Conservation (phyloP, 1,140 invertebrate species). For the Ceratina australensis region DNA sequence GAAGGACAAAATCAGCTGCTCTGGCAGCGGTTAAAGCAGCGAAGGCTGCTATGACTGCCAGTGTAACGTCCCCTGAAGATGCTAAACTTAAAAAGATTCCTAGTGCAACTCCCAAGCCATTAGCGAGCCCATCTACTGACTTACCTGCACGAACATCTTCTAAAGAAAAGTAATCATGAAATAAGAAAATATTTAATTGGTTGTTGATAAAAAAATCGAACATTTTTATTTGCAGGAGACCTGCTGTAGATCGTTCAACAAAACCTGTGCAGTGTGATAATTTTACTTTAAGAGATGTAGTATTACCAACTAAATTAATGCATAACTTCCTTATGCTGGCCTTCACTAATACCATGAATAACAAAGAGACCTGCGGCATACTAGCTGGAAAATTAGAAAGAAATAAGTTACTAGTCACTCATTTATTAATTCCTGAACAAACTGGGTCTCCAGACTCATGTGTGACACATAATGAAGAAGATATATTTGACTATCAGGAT, state of each 20-base stretch:
- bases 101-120: constrained; percentile 23
- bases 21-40: constrained; percentile 58
- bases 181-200: not conserved
- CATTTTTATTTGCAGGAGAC: constrained; percentile 71
- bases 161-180: constrained; percentile 64
- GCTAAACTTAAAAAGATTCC: constrained; percentile 23
- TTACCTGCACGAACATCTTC: constrained; percentile 50
- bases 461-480: constrained; percentile 94
- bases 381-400: constrained; percentile 91
- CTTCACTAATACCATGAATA: constrained; percentile 87
- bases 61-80: constrained; percentile 50
- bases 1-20: constrained; percentile 67
- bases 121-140: constrained; percentile 44
- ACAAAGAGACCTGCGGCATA: constrained; percentile 96
- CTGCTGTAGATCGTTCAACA: constrained; percentile 85
- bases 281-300: constrained; percentile 84
- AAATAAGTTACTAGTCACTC: constrained; percentile 90
- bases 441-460: constrained; percentile 95
- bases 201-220: not conserved
- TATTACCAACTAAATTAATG: constrained; percentile 88
- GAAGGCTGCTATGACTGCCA: constrained; percentile 59
- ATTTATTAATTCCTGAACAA: constrained; percentile 96
- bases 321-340: constrained; percentile 88
- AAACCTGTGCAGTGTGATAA: constrained; percentile 82
- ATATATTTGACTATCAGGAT: constrained; percentile 95